phyloP scores from a whole-genome alignment of 2,797 vertebrate species.

The Pangasius krempfi region DNA sequence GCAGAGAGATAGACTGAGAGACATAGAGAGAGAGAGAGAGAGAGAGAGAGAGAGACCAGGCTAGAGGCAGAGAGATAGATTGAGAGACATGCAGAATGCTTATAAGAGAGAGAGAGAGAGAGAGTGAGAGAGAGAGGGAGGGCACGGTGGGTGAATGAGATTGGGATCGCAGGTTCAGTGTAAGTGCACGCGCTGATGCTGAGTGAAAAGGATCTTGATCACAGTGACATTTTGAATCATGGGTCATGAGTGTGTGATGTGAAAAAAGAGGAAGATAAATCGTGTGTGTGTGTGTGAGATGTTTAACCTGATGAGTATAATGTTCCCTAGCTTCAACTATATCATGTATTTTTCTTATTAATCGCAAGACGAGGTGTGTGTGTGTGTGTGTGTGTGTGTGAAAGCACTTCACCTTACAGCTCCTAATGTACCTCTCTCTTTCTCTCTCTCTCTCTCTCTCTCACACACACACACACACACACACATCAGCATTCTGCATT shows the following conservation, averaged over 20 bases:
- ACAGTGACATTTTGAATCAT: slow-evolving; percentile 71
- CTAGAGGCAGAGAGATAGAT: slow-evolving; percentile 4
- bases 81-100: neutral
- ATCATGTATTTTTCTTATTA: neutral
- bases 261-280: slow-evolving; percentile 8
- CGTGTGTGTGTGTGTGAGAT: neutral
- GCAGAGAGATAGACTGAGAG: slow-evolving; percentile 9
- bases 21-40: neutral
- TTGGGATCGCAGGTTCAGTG: slow-evolving; percentile 61
- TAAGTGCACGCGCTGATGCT: slow-evolving; percentile 61
- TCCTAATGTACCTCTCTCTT: slow-evolving; percentile 62
- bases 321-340: neutral
- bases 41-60: neutral
- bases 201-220: slow-evolving; percentile 69
- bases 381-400: neutral
- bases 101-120: slow-evolving; percentile 1
- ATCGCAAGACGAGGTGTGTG: neutral
- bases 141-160: neutral
- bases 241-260: slow-evolving; percentile 28
- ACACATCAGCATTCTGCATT: slow-evolving; percentile 61
- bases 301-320: slow-evolving; percentile 12
- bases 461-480: too few species aligned
- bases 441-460: neutral
- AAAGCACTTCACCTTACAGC: slow-evolving; percentile 65
- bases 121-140: slow-evolving; percentile 7